These are phyloP conservation scores for Tenebrosternarchus preto DNA, from an alignment of 2,113 vertebrate genomes.

Conservation along the genomic window DNA sequence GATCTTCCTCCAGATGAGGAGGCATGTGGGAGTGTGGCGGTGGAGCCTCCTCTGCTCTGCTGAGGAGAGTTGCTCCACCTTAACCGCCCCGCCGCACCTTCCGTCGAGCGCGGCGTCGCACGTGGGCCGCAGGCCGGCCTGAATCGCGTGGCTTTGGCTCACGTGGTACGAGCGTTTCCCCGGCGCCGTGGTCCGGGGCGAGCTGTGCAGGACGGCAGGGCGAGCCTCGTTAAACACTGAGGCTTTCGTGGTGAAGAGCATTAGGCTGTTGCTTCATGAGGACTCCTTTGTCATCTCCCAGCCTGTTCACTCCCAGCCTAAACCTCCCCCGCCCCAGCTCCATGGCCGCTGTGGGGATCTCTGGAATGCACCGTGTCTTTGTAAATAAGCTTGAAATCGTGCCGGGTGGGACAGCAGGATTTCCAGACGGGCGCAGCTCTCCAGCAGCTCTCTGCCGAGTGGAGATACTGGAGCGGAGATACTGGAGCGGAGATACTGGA, in stretches of 20 bases:
- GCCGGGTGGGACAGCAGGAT: neutral
- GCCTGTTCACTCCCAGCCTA: neutral
- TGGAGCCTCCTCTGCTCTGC: neutral
- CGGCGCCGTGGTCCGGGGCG: neutral
- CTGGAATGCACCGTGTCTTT: slow-evolving; percentile 47
- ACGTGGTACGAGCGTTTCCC: neutral
- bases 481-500: slow-evolving; percentile 55
- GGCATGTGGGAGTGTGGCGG: slow-evolving; percentile 16
- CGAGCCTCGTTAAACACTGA: too few species aligned
- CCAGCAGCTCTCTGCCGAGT: slow-evolving; percentile 46
- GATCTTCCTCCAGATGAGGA: slow-evolving; percentile 51
- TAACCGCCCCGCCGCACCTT: too few species aligned
- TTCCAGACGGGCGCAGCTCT: slow-evolving; percentile 49
- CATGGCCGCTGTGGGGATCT: slow-evolving; percentile 22
- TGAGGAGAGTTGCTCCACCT: too few species aligned
- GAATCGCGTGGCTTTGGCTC: neutral
- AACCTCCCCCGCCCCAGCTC: slow-evolving; percentile 16
- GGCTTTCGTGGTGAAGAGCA: too few species aligned
- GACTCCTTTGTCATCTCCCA: neutral
- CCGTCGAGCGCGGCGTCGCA: too few species aligned
- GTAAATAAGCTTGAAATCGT: slow-evolving; percentile 52
- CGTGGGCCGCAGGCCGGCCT: too few species aligned
- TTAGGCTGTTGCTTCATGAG: neutral
- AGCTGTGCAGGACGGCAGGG: neutral
- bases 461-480: slow-evolving; percentile 55